Conservation (phyloP, 2,888 invertebrate species). For the Patella pellucida region DNA sequence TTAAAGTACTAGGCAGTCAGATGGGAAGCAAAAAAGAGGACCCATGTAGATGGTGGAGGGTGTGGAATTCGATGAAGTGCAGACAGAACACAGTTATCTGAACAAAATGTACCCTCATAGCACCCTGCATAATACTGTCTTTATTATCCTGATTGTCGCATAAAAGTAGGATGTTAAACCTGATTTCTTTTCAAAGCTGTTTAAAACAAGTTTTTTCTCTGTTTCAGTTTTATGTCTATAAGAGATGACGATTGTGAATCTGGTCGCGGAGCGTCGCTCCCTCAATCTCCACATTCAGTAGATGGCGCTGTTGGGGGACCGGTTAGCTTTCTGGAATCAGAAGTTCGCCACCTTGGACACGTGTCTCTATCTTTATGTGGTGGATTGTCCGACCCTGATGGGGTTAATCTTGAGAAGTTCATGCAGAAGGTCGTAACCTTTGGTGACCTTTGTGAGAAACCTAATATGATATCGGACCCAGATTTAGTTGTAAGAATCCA, state of each 20-base stretch:
- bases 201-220: too few species aligned
- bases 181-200: not conserved
- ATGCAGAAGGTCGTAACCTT: constrained; percentile 77
- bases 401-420: constrained; percentile 77
- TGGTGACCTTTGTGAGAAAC: constrained; percentile 78
- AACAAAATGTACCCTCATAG: too few species aligned
- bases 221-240: constrained; percentile 25
- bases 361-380: constrained; percentile 86
- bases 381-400: constrained; percentile 72
- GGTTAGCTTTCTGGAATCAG: constrained; percentile 47
- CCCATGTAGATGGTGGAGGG: too few species aligned
- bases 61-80: too few species aligned
- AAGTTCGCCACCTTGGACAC: constrained; percentile 71
- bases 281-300: constrained; percentile 88
- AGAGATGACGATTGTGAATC: constrained; percentile 88
- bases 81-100: too few species aligned
- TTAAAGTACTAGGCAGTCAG: too few species aligned
- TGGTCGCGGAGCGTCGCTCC: constrained; percentile 94
- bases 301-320: constrained; percentile 78
- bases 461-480: constrained; percentile 81
- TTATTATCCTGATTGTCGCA: too few species aligned
- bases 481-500: constrained; percentile 87
- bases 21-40: too few species aligned
- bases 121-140: too few species aligned
- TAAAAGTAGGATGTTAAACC: not conserved